Evolutionary conservation across 2,797 vertebrate genomes (phyloP).

Genomic region (Chaetophractus vellerosus): DNA sequence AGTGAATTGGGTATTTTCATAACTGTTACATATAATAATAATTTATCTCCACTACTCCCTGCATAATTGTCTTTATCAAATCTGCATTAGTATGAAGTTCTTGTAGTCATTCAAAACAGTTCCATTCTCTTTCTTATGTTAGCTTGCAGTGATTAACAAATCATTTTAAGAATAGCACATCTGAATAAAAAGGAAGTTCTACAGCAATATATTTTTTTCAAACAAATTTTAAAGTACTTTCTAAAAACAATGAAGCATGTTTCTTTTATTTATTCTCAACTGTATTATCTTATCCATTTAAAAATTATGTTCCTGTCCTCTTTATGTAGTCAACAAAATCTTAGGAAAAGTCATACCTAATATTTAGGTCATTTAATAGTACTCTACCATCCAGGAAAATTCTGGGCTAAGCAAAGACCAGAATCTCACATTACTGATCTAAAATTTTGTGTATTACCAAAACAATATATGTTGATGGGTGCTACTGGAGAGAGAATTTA

Average conservation of each 20-base stretch:
- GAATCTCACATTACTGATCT: neutral
- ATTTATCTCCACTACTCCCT: neutral
- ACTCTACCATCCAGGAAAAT: conserved; percentile 7
- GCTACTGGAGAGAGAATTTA: neutral
- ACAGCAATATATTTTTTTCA: conserved; percentile 8
- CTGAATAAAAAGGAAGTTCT: conserved; percentile 2
- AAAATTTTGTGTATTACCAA: conserved; percentile 39
- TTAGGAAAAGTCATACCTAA: neutral
- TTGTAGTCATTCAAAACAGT: conserved; percentile 14
- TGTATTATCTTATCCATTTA: neutral
- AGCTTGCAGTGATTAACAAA: conserved; percentile 8
- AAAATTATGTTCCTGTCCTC: neutral
- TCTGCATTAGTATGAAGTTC: neutral
- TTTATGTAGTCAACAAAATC: conserved; percentile 15
- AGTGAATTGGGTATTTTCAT: neutral
- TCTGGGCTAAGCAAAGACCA: neutral
- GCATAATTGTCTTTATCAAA: neutral
- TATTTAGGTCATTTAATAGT: neutral
- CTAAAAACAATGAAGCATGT: neutral
- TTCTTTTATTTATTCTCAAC: conserved; percentile 38
- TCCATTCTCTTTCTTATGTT: neutral
- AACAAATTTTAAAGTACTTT: conserved; percentile 4
- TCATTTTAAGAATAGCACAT: conserved; percentile 40
- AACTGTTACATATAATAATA: conserved; percentile 21
- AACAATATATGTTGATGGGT: neutral